Base-by-base conservation (phyloP, 2,888 invertebrate genomes). In the Cerastoderma edule region DNA sequence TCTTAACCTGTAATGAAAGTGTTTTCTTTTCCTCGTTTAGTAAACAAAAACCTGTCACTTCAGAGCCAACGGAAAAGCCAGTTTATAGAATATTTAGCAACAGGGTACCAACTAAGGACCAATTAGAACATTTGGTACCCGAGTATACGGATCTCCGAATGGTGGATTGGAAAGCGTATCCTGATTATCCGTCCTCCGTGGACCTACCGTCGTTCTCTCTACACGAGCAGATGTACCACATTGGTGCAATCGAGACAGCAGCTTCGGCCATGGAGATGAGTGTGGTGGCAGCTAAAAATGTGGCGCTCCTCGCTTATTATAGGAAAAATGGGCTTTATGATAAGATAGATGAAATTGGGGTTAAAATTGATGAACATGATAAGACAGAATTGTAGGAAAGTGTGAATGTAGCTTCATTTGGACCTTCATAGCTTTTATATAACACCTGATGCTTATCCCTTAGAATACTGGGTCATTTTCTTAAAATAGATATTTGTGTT, bases 241-340 rank as follows among this genome's bases (percentile, higher is more conserved):
- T 95, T 0, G 95, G 95, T 92, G 94, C 94, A 5, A 94, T 95
- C 67, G 95, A 95, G 89, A 94, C 94, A 94, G 94, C 94, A 1
- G 95, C 95, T 0, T 95, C 95, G 88, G 95, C 95, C 0, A 95
- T 95, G 94, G 95, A 95, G 92, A 95, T 95, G 95, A 94, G 94
- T 88, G 93, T 93, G 8, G 94, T 95, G 75, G 94, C 94, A 53
- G 95, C 94, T 2, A 93, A 94, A 87, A 95, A 95, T 91, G 94
- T 94, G 32, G 95, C 95, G 13, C 90, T 95, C 65, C 90, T 95
- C 56, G 93, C 94, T 0, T 90, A 92, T 78, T 93, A 94, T 64
- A 88, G 92, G 53, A 91, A 90, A 87, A 78, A 82, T 60, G 86
- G 86, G 19, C 76, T 84, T 35, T 83, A 87, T 60, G 90, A 90